Base-by-base conservation (phyloP, 1,140 invertebrate genomes). In the Diorhabda carinulata region DNA sequence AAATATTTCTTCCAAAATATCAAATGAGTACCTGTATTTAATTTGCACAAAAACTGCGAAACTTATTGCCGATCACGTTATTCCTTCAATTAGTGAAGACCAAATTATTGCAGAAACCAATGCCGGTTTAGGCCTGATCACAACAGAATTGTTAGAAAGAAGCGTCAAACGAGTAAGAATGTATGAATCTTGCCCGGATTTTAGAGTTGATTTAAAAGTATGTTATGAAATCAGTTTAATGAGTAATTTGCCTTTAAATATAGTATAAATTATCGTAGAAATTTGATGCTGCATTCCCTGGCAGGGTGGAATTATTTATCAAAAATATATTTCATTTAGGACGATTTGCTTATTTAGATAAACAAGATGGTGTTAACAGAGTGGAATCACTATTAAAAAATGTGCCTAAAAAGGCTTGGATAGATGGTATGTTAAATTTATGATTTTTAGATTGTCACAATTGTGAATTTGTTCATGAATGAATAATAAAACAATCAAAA, bases 391-490 rank as follows among this genome's bases (percentile, higher is more conserved):
- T 81, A 60, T 62, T 80, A 6, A 73, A 74, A 69, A 68, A 69
- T 52, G 60, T 81, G n/a, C 75, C 79, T 3, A 77, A 68, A 61
- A 77, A 72, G 67, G 61, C 62, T n/a, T 81, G 79, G 79, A 66
- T 41, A 10, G 77, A 78, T 64, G 79, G 79, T 79, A 73, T 68
- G 52, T 25, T 25, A 25, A 25, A 25, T 25, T 25, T 25, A 25
- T 25, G 25, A 25, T 25, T 25, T 25, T 25, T 25, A 25, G 25
- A 25, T 25, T 25, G 25, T 25, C 25, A 25, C 25, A 25, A 25
- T 25, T 25, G 25, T 25, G 25, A 25, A 25, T 25, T 25, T 25
- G 25, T 25, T 25, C 25, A 25, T 25, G 25, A 25, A 25, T 25
- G 25, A 25, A 25, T 25, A 25, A 25, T 25, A 25, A 25, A 25